Evolutionary conservation across 2,113 vertebrate species (phyloP), one percentile per base, ranked within the genome.

Genomic region (Corvus cornix): DNA sequence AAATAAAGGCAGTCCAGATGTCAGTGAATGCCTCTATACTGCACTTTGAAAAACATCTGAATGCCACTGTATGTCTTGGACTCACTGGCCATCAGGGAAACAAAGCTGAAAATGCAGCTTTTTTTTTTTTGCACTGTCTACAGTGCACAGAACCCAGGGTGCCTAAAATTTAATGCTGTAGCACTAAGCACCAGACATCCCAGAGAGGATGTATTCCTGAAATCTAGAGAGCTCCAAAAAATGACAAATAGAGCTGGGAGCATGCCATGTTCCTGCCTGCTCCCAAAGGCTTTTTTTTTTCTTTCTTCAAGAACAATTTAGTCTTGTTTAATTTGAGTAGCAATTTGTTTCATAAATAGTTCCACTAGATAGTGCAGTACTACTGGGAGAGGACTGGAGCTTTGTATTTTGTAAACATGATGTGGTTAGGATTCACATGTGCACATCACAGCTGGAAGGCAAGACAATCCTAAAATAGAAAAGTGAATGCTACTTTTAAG

Each of bases 381-480:
- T 74, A 9, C 13, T 76, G 33, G 17, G 59, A 85, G 37, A 66
- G 51, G 49, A 66, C 72, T 88, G 35, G 46, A 86, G 59, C 60
- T 79, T 79, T 68, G 41, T 81, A 4, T 79, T 91, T 83, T 37
- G 43, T 80, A 28, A 31, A n/a, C 10, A 3, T 75, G 21, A 24
- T 52, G 35, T 85, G 66, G 22, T 60, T 87, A 28, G 43, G 28
- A 39, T 89, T 87, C 26, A 1, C 39, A 22, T 31, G 18, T 66
- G 53, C 23, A 67, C 68, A 46, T 80, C 11, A 27, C 16, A 77
- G n/a, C 64, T 75, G 31, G 64, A 84, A 90, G 37, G 68, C 73
- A 90, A 89, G 92, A 87, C 60, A 93, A 81, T 95, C 79, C 64
- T 78, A 22, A 63, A 93, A 78, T 13, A 60, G n/a, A 53, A 44